Conservation (phyloP, 2,888 invertebrate species). For the Ypsolopha sequella region DNA sequence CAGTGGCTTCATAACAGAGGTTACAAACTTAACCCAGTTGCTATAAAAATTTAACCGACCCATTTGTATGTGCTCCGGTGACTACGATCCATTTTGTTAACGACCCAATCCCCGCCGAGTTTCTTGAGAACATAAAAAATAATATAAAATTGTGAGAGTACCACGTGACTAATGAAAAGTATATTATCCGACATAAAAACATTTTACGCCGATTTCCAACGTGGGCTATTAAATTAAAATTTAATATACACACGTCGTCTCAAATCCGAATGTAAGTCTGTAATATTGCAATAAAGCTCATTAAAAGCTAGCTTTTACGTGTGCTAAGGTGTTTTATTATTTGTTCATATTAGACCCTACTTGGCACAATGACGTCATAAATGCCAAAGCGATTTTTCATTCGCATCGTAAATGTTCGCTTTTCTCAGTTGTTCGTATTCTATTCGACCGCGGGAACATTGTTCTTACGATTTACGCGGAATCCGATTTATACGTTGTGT, state of each 20-base stretch:
- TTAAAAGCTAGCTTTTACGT: constrained; percentile 41
- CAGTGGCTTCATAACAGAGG: no score
- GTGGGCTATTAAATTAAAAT: constrained; percentile 62
- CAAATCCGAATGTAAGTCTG: constrained; percentile 56
- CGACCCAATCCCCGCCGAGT: constrained; percentile 32
- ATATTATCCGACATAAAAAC: constrained; percentile 64
- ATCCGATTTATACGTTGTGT: background rate
- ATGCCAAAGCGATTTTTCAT: constrained; percentile 50
- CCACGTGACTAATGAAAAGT: constrained; percentile 61
- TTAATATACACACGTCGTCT: constrained; percentile 62
- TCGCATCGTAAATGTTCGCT: constrained; percentile 38
- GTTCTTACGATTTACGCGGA: constrained; percentile 17
- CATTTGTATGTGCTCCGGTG: constrained; percentile 11
- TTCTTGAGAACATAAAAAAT: constrained; percentile 39
- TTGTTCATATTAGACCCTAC: constrained; percentile 36
- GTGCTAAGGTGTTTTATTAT: constrained; percentile 23
- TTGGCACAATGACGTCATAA: constrained; percentile 49
- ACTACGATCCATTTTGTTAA: constrained; percentile 26
- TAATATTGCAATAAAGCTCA: constrained; percentile 61
- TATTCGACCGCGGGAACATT: constrained; percentile 34
- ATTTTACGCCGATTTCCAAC: constrained; percentile 57
- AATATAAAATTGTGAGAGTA: constrained; percentile 47
- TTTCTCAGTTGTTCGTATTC: constrained; percentile 20
- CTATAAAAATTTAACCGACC: background rate
- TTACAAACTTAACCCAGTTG: no score